These are phyloP conservation scores for Notoglanidium macrostoma DNA, from an alignment of 2,797 vertebrate genomes.

Conservation along the genomic window DNA sequence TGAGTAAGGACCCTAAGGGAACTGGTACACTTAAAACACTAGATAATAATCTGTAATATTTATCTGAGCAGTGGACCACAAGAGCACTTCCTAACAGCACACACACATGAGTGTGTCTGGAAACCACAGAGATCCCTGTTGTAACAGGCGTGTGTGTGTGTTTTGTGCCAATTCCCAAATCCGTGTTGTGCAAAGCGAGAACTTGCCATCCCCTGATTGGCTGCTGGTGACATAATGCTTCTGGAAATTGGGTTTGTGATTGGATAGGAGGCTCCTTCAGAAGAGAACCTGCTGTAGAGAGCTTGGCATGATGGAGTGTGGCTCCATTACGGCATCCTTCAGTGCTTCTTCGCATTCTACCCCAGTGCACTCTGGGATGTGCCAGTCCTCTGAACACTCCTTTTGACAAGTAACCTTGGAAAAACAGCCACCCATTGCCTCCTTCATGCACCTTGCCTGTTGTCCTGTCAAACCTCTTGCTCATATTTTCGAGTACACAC, in stretches of 20 bases:
- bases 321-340: conserved; percentile 31
- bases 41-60: neutral
- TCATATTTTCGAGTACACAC: neutral
- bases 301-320: conserved; percentile 14
- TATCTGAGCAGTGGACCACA: neutral
- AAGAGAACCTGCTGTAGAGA: conserved; percentile 65
- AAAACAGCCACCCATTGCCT: conserved; percentile 16
- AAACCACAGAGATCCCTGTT: conserved; percentile 19
- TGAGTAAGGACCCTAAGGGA: neutral
- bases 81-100: neutral
- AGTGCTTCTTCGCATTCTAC: conserved; percentile 8
- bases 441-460: neutral
- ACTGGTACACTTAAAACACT: neutral
- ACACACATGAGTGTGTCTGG: conserved; percentile 24
- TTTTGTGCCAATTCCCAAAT: conserved; percentile 62
- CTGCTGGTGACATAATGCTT: conserved; percentile 76
- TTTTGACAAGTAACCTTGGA: conserved; percentile 50
- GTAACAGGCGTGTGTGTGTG: conserved; percentile 20
- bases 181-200: conserved; percentile 67
- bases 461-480: conserved; percentile 11
- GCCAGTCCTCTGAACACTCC: conserved; percentile 35
- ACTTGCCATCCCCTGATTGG: conserved; percentile 71
- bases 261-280: conserved; percentile 66
- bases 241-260: conserved; percentile 63
- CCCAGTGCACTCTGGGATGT: conserved; percentile 37